phyloP scores from a whole-genome alignment of 2,888 invertebrate species.

The Tipula unca region DNA sequence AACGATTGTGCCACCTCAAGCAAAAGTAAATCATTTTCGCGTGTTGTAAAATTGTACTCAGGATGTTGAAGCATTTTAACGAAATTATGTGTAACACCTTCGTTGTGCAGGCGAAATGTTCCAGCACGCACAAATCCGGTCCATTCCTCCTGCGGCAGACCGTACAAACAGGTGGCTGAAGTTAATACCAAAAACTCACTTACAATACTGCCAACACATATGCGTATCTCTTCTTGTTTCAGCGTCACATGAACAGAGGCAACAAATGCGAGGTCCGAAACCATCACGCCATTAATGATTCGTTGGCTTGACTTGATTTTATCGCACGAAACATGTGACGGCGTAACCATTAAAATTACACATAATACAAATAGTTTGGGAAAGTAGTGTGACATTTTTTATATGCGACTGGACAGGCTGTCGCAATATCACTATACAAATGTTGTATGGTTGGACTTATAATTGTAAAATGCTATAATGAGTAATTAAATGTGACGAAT shows the following conservation, averaged over 20 bases:
- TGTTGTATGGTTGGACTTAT: too few relatives aligned
- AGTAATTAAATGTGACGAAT: too few relatives aligned
- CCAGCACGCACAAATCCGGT: not conserved
- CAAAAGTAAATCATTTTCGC: not conserved
- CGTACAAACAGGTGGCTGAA: not conserved
- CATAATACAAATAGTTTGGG: not conserved
- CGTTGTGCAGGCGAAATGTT: not conserved
- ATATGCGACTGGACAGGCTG: not conserved
- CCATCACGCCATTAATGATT: not conserved
- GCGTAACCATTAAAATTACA: not conserved
- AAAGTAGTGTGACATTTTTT: not conserved
- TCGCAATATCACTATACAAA: not conserved
- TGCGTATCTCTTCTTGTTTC: not conserved
- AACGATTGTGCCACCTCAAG: not conserved
- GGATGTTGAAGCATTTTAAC: not conserved
- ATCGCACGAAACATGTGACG: not conserved
- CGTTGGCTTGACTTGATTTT: not conserved
- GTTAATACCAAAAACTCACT: not conserved
- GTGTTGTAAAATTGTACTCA: not conserved
- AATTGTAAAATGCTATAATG: too few relatives aligned
- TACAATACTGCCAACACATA: not conserved
- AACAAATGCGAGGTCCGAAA: not conserved
- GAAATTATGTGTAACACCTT: not conserved
- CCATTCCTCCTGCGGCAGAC: not conserved
- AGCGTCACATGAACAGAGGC: not conserved